Evolutionary conservation across 1,140 invertebrate species (phyloP).

Genomic region (Hydropsyche tenuis): DNA sequence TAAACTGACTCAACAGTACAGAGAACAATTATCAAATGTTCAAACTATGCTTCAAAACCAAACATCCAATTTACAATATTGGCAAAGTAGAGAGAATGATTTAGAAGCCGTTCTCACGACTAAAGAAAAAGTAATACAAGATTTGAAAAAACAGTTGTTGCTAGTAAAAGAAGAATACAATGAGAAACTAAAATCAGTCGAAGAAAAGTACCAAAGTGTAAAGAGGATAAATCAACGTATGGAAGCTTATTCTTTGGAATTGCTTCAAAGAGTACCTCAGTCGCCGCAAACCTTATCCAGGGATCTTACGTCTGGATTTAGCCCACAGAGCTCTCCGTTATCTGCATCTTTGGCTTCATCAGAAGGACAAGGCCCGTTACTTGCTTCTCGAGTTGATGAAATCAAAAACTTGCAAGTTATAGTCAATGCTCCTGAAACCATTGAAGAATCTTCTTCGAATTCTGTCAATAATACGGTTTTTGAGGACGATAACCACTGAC

Average conservation of each 20-base stretch:
- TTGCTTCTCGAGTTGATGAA: constrained; percentile 45
- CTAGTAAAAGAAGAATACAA: constrained; percentile 63
- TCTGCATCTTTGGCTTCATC: constrained; percentile 65
- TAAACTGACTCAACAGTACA: constrained; percentile 38
- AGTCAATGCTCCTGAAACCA: constrained; percentile 45
- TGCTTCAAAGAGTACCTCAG: constrained; percentile 54
- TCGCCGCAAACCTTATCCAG: constrained; percentile 50
- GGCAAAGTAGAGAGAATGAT: constrained; percentile 56
- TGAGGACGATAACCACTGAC: constrained; percentile 46
- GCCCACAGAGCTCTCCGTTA: constrained; percentile 61
- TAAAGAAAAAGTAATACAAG: constrained; percentile 60
- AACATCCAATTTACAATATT: constrained; percentile 57
- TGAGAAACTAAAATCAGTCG: constrained; percentile 66
- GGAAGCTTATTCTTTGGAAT: constrained; percentile 72
- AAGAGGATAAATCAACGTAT: constrained; percentile 71
- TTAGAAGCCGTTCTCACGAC: constrained; percentile 60
- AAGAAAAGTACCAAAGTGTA: constrained; percentile 75
- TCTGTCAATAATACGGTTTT: constrained; percentile 42
- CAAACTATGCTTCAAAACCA: constrained; percentile 58
- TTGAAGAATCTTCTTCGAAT: constrained; percentile 44
- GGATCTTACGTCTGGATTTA: constrained; percentile 49
- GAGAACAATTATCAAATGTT: constrained; percentile 51
- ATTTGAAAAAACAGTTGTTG: constrained; percentile 60
- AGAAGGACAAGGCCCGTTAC: constrained; percentile 57
- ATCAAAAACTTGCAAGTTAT: constrained; percentile 49